Evolutionary conservation across 1,140 invertebrate species (phyloP), one percentile per base, ranked within the genome.

Genomic region (Whitmania pigra): DNA sequence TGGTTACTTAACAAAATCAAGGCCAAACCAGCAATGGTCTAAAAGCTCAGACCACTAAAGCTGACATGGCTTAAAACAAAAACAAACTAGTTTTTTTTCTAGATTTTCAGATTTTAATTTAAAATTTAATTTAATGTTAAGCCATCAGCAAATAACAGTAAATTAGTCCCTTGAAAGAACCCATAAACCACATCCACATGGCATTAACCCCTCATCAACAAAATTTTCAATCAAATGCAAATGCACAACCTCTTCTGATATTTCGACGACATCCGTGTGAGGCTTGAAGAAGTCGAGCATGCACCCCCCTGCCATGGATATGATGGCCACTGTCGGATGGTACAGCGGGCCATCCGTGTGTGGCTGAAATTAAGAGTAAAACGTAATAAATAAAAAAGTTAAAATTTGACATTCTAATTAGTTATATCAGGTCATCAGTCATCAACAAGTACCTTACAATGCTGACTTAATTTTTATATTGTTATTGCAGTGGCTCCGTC

Each of bases 281-380:
- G 82, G 82, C 79, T 87, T 84, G 77, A 89, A 87, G 83, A 94
- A 94, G 78, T 95, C 89, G 67, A 99, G 83, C 18, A 97, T 78
- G 40, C 89, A 91, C 79, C 95, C 89, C 0, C 91, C 93, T 0
- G 93, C 93, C 77, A 93, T 87, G 75, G 88, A 93, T 60, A 98
- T 90, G 0, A 94, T 98, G 17, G 91, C 89, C 63, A 98, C 90
- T 29, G 89, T 90, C 20, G 94, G 93, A 83, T 89, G 89, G 82
- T 96, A 99, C 15, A 97, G 81, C 3, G 91, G 89, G 0, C 95
- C 95, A 86, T 99, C 95, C 57, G 89, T 87, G 85, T 99, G 95
- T 5, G 94, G 89, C 88, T 89, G 74, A 66, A 49, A 49, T 49
- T 49, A 17, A 49, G 43, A 11, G 5, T 43, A 6, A 13, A 43